phyloP scores from a whole-genome alignment of 2,888 invertebrate species.

The Cataglyphis albicans region DNA sequence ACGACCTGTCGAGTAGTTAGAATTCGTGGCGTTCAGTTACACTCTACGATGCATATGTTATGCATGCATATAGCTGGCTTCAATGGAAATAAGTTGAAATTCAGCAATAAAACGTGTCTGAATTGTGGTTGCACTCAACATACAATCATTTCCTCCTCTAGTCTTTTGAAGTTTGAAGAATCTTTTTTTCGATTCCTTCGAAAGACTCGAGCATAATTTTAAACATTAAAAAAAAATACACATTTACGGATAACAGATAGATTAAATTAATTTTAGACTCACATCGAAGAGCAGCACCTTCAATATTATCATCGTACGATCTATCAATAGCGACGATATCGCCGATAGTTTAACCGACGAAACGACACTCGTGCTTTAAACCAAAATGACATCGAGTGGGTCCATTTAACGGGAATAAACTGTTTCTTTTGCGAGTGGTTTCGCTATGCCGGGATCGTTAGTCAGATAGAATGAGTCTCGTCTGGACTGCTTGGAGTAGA shows the following conservation, averaged over 20 bases:
- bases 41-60: constrained; percentile 1
- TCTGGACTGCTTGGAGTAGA: constrained; percentile 65
- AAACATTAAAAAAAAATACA: neutral
- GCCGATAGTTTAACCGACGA: constrained; percentile 18
- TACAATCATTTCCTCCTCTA: neutral
- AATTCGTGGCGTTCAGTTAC: constrained; percentile 49
- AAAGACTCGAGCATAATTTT: neutral
- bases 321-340: neutral
- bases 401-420: constrained; percentile 72
- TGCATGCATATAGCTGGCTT: neutral
- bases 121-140: neutral
- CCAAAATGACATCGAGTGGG: constrained; percentile 61
- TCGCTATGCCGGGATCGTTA: constrained; percentile 61
- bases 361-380: constrained; percentile 32
- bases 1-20: constrained; percentile 60
- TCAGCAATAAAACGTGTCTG: neutral
- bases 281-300: neutral
- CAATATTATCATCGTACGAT: neutral
- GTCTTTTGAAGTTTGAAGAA: neutral
- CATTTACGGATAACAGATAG: neutral
- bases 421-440: constrained; percentile 68
- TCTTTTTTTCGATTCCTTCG: neutral
- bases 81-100: constrained; percentile 15
- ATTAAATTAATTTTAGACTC: constrained; percentile 6
- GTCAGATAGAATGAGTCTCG: constrained; percentile 63